phyloP scores from a whole-genome alignment of 2,888 invertebrate genomes.

The Erebia ligea region DNA sequence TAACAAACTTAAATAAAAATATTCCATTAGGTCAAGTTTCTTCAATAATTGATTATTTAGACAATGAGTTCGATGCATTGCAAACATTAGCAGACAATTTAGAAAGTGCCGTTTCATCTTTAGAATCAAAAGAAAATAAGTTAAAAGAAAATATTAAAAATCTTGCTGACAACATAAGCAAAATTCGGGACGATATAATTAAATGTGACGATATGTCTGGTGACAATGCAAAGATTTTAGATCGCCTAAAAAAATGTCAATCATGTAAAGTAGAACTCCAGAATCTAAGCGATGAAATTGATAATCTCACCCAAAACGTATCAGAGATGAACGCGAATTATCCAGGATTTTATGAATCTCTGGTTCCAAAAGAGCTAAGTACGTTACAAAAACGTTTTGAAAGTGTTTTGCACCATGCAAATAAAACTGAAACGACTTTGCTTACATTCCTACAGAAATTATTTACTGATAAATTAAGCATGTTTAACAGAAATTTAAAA shows the following conservation, averaged over 20 bases:
- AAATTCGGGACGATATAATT: slow-evolving; percentile 91
- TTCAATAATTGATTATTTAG: slow-evolving; percentile 86
- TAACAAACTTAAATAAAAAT: slow-evolving; percentile 89
- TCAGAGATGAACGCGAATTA: slow-evolving; percentile 88
- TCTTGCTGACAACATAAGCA: slow-evolving; percentile 87
- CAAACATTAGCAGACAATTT: slow-evolving; percentile 89
- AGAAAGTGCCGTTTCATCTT: slow-evolving; percentile 87
- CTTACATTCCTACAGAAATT: slow-evolving; percentile 93
- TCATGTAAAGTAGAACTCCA: slow-evolving; percentile 88
- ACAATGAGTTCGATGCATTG: slow-evolving; percentile 90
- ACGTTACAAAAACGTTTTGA: slow-evolving; percentile 93
- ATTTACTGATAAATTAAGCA: slow-evolving; percentile 92
- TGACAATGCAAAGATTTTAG: slow-evolving; percentile 91
- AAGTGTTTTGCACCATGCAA: slow-evolving; percentile 89
- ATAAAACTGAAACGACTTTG: slow-evolving; percentile 91
- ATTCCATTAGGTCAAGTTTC: slow-evolving; percentile 87
- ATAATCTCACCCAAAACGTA: slow-evolving; percentile 87
- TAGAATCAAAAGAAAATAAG: slow-evolving; percentile 89
- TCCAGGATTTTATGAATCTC: slow-evolving; percentile 90
- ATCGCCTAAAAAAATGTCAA: slow-evolving; percentile 89
- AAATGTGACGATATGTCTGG: slow-evolving; percentile 96
- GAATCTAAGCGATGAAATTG: slow-evolving; percentile 86
- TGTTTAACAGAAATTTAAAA: slow-evolving; percentile 90
- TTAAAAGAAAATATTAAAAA: slow-evolving; percentile 88
- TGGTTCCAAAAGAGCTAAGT: slow-evolving; percentile 91